A percentile compares a stretch with the other conserved stretches of the same genome.
phyloP scores from a whole-genome alignment of 2,888 invertebrate genomes.

The Hirtodrosophila duncani region DNA sequence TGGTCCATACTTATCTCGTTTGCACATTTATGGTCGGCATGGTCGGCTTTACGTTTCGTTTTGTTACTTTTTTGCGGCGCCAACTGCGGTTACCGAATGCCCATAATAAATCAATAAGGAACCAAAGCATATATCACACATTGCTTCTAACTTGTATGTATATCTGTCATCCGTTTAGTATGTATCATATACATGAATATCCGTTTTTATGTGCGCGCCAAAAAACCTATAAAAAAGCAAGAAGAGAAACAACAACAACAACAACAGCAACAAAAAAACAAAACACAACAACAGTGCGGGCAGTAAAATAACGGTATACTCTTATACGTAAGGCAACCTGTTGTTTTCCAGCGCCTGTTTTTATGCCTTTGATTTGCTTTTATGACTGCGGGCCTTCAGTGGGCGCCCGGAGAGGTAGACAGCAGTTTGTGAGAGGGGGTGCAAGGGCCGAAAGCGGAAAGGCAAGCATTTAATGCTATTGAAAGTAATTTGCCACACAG shows the following conservation, averaged over 20 bases:
- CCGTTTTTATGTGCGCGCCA: conserved; percentile 12
- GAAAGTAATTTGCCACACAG: conserved; percentile 36
- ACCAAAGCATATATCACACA: too few relatives aligned
- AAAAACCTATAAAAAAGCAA: conserved; percentile 32
- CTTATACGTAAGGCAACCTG: conserved; percentile 37
- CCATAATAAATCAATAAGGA: conserved; percentile 21
- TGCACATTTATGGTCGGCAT: too few relatives aligned
- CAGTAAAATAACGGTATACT: conserved; percentile 32
- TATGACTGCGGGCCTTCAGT: conserved; percentile 3
- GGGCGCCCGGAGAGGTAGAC: background rate
- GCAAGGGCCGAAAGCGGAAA: too few relatives aligned
- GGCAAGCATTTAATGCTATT: conserved; percentile 37
- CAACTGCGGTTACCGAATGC: too few relatives aligned
- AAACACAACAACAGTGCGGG: conserved; percentile 7
- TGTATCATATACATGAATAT: too few relatives aligned
- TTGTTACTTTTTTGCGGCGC: too few relatives aligned
- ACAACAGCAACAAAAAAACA: conserved; percentile 1
- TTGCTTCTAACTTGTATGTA: too few relatives aligned
- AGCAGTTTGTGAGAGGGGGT: too few relatives aligned
- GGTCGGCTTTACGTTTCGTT: too few relatives aligned
- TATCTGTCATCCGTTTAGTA: conserved; percentile 11
- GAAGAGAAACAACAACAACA: conserved; percentile 3
- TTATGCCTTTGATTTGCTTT: conserved; percentile 38
- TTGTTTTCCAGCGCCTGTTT: conserved; percentile 32
- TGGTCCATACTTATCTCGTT: too few relatives aligned